Conservation (phyloP, 2,113 vertebrate species). For the Spilogale gracilis region DNA sequence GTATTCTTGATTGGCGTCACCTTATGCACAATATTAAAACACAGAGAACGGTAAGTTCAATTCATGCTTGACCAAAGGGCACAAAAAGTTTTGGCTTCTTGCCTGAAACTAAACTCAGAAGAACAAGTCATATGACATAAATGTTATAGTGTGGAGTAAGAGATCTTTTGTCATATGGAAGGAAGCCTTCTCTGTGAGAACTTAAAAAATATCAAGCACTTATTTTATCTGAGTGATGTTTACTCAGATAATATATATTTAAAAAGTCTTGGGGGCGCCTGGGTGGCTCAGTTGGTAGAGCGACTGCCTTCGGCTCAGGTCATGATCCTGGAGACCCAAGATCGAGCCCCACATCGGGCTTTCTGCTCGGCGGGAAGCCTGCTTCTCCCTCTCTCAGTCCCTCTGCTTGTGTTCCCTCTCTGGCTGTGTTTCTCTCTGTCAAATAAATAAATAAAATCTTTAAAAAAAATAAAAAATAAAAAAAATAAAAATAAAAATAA, state of each 20-base stretch:
- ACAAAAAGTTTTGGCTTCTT: not conserved
- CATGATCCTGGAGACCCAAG: too few relatives aligned
- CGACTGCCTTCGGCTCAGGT: too few relatives aligned
- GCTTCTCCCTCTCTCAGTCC: too few relatives aligned
- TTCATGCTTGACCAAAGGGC: not conserved
- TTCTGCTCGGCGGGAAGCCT: too few relatives aligned
- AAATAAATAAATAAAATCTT: too few relatives aligned
- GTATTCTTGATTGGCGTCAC: not conserved
- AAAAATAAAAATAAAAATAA: not conserved
- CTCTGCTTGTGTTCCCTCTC: too few relatives aligned
- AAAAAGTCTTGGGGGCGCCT: not conserved
- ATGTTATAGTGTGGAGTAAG: not conserved
- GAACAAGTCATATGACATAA: not conserved
- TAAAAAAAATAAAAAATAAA: too few relatives aligned
- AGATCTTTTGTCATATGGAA: not conserved
- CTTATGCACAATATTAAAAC: constrained; percentile 45
- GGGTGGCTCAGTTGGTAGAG: too few relatives aligned
- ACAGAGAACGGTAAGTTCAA: constrained; percentile 73
- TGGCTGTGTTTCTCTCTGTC: too few relatives aligned
- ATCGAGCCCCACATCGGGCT: too few relatives aligned
- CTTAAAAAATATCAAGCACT: not conserved
- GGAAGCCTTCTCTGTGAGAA: not conserved
- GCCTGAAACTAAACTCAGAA: constrained; percentile 7
- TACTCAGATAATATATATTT: not conserved
- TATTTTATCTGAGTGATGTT: not conserved